Evolutionary conservation across 1,140 invertebrate genomes (phyloP), one percentile per base, ranked within the genome.

Genomic region (Varroa destructor): DNA sequence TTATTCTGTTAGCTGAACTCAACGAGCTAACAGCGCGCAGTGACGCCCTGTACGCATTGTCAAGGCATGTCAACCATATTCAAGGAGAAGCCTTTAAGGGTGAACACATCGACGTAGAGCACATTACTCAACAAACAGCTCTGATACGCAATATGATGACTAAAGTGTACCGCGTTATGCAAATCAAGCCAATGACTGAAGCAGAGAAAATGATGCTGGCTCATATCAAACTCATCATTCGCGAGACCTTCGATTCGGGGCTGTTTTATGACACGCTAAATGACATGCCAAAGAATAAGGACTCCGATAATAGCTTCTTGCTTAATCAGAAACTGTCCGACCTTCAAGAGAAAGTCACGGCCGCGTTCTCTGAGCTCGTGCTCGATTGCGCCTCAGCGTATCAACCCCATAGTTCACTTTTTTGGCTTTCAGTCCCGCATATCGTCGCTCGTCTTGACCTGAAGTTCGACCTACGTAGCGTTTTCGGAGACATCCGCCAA

Each of bases 241-340:
- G 61, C 14, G 61, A 67, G 61, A 67, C 61, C 1, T 67, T 67
- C 61, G 61, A 67, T 46, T 67, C 61, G 36, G 61, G 61, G 1
- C 46, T 67, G 37, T 67, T 67, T 37, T 36, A 40, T 12, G 61
- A 67, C 40, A 67, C 61, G 36, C 8, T 67, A 40, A 67, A 1
- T 46, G 61, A 37, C 8, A 36, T 67, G 61, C 61, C 61, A 3
- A 67, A 37, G 37, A 67, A 67, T 37, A 67, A 67, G 61, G 61
- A 67, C 2, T 67, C 61, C 61, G 61, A 67, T 37, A 67, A 67
- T 3, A 67, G 61, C 37, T 67, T 67, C 37, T 37, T 67, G 10
- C 61, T 67, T 1, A 67, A 25, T 67, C 61, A 67, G 61, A 67
- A 67, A 67, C 61, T 67, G 1, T 67, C 61, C 12, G 61, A 67